These are phyloP conservation scores for Erpornis zantholeuca DNA, from an alignment of 2,113 vertebrate genomes.

Conservation along the genomic window DNA sequence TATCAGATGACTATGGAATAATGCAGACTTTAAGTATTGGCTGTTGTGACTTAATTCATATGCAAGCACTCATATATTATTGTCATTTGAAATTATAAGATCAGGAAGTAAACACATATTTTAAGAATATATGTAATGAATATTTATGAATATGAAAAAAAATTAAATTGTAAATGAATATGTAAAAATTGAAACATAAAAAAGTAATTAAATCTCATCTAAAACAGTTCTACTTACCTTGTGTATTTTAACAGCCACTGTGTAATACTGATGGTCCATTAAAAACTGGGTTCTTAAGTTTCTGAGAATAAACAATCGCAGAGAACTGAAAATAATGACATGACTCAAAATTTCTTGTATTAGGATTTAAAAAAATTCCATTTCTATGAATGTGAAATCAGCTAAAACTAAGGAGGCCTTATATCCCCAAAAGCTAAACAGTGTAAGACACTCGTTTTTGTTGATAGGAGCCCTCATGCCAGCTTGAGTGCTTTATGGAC, in stretches of 20 bases:
- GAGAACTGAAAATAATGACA: not conserved
- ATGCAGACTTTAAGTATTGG: not conserved
- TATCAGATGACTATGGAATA: not conserved
- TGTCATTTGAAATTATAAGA: not conserved
- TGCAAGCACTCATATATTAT: not conserved
- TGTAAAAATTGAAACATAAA: not conserved
- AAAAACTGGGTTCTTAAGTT: not conserved
- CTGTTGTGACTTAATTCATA: not conserved
- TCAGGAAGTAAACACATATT: not conserved
- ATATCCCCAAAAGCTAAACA: not conserved
- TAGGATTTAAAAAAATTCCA: not conserved
- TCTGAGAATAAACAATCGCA: not conserved
- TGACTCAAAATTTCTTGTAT: not conserved
- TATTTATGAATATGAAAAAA: no score
- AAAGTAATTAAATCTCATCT: not conserved
- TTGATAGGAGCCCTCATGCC: rapidly evolving
- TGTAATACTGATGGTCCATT: not conserved
- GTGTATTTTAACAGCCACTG: not conserved
- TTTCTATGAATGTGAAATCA: not conserved
- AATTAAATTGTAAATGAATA: no score
- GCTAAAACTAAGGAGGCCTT: not conserved
- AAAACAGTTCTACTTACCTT: not conserved
- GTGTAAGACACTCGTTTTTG: not conserved
- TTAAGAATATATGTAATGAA: not conserved
- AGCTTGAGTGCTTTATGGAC: not conserved